Evolutionary conservation across 2,888 invertebrate genomes (phyloP).

Genomic region (Odontocerum albicorne): DNA sequence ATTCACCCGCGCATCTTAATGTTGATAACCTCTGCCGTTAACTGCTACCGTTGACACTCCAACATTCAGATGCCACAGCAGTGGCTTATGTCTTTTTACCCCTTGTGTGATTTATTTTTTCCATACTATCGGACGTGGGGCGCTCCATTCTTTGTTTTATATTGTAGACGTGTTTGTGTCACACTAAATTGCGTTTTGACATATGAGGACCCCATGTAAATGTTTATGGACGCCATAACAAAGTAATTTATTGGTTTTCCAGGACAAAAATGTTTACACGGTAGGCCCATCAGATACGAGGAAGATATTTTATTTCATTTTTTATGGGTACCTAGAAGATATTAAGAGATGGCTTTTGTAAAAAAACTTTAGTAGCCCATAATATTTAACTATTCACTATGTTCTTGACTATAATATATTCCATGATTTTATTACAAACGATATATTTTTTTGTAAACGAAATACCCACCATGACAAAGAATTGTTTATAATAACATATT

Average conservation of each 20-base stretch:
- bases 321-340: constrained; percentile 13
- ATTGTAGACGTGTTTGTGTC: constrained; percentile 27
- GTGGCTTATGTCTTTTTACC: constrained; percentile 16
- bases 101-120: constrained; percentile 15
- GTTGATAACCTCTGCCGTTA: neutral
- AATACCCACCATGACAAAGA: too few species aligned
- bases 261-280: constrained; percentile 30
- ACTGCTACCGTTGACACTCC: constrained; percentile 12
- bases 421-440: too few species aligned
- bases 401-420: too few species aligned
- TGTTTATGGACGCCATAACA: constrained; percentile 19
- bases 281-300: neutral
- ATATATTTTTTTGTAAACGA: too few species aligned
- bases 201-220: constrained; percentile 14
- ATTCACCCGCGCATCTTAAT: too few species aligned
- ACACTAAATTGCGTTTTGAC: constrained; percentile 34
- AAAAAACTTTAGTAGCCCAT: too few species aligned
- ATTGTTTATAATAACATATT: too few species aligned
- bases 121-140: neutral
- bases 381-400: too few species aligned
- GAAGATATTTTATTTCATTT: constrained; percentile 9
- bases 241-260: constrained; percentile 29
- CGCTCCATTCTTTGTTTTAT: constrained; percentile 29
- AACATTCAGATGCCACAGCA: constrained; percentile 19
- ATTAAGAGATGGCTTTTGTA: too few species aligned